phyloP scores from a whole-genome alignment of 30 jellyfish, hydroid and myxozoan species.

The Pelagia noctiluca region DNA sequence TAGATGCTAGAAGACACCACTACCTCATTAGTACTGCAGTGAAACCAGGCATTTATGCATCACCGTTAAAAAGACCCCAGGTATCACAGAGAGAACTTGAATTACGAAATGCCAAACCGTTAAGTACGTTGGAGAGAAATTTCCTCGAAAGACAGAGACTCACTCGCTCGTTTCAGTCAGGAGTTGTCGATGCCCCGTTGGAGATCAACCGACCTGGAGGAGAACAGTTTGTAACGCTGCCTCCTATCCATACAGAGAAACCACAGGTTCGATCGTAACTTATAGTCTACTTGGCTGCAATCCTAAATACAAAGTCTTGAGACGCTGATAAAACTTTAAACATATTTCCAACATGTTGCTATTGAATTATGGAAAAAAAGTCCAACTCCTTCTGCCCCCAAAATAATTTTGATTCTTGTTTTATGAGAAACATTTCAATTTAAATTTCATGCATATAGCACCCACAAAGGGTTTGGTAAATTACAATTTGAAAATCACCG shows the following conservation, averaged over 20 bases:
- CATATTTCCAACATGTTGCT: no score
- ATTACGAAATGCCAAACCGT: slow-evolving; percentile 71
- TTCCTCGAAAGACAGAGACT: slow-evolving; percentile 43
- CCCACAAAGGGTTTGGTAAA: no score
- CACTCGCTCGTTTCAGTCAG: slow-evolving; percentile 47
- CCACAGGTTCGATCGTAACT: no score
- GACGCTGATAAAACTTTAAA: no score
- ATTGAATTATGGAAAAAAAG: no score
- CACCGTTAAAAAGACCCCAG: slow-evolving; percentile 60
- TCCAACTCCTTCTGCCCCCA: no score
- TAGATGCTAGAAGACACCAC: slow-evolving; percentile 73
- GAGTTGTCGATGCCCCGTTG: slow-evolving; percentile 66
- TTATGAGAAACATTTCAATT: no score
- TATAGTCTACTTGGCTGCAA: no score
- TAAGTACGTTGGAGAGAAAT: slow-evolving; percentile 73
- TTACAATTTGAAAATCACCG: no score
- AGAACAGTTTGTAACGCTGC: slow-evolving; percentile 39
- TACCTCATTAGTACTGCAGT: slow-evolving; percentile 82
- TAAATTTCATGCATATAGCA: no score
- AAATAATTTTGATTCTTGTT: no score
- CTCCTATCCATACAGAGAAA: slow-evolving; percentile 60
- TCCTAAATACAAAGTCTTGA: no score
- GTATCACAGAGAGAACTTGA: slow-evolving; percentile 62
- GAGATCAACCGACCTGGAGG: background rate
- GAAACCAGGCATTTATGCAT: slow-evolving; percentile 74